Percentiles rank a stretch among this genome's conserved stretches.
Evolutionary conservation across 2,113 vertebrate species (phyloP).

Genomic region (Ginglymostoma cirratum): DNA sequence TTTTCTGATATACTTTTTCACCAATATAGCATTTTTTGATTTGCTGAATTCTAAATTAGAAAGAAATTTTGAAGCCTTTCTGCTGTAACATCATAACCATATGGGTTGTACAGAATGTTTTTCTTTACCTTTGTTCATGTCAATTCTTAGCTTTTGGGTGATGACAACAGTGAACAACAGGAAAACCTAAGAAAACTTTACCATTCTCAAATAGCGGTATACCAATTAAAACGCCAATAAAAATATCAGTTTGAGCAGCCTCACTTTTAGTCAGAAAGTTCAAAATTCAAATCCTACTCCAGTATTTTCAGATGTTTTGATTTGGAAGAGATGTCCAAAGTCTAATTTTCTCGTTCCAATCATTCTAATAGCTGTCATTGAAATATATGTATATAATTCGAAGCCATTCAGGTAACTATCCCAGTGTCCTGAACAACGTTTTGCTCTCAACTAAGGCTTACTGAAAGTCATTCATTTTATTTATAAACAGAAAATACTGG

Average conservation of each 20-base stretch:
- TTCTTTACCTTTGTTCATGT: not conserved
- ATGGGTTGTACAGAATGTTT: not conserved
- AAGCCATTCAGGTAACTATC: not conserved
- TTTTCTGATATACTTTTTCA: not conserved
- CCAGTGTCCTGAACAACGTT: not conserved
- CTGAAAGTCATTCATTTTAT: not conserved
- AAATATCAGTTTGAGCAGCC: not conserved
- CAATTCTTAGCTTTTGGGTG: not conserved
- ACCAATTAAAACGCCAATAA: not conserved
- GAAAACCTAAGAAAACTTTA: not conserved
- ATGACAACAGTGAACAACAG: not conserved
- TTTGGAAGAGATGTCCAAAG: not conserved
- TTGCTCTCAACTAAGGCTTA: not conserved
- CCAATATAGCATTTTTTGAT: not conserved
- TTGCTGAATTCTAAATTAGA: not conserved
- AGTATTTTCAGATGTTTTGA: not conserved
- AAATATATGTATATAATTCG: not conserved
- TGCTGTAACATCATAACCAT: not conserved
- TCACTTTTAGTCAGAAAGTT: not conserved
- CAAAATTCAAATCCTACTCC: not conserved
- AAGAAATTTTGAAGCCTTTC: not conserved
- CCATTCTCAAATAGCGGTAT: not conserved
- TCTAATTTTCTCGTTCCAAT: not conserved
- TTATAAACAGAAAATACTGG: not conserved
- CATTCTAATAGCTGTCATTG: not conserved